Percentiles rank a stretch among this genome's conserved stretches.
These are phyloP conservation scores for Micrastur ruficollis DNA, from an alignment of 2,797 vertebrate genomes.

Conservation along the genomic window DNA sequence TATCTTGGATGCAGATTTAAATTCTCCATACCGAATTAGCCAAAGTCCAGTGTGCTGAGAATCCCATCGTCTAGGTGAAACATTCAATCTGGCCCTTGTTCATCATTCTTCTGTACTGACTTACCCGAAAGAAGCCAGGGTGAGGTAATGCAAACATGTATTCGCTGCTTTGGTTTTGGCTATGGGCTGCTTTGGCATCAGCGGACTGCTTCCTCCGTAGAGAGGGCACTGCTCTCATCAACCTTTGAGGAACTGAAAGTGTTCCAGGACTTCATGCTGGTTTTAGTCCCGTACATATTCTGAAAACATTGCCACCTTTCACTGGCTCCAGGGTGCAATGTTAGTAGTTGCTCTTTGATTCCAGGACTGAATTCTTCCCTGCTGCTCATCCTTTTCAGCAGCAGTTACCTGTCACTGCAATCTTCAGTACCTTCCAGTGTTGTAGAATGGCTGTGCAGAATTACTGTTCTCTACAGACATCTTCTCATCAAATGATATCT, in stretches of 20 bases:
- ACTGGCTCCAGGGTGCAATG: neutral
- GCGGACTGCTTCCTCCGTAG: neutral
- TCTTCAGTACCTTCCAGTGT: neutral
- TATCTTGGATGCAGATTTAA: neutral
- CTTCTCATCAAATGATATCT: neutral
- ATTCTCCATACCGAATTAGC: neutral
- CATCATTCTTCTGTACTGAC: neutral
- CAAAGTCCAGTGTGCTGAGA: neutral
- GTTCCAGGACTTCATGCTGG: neutral
- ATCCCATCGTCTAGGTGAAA: neutral
- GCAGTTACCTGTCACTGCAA: neutral
- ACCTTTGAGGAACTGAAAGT: neutral
- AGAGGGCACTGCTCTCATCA: neutral
- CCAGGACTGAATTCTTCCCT: neutral
- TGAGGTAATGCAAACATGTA: neutral
- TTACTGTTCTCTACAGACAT: neutral
- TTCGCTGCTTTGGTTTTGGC: neutral
- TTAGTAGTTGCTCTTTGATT: neutral
- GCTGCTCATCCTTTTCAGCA: neutral
- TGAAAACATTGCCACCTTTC: neutral
- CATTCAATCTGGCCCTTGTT: neutral
- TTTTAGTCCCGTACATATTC: neutral
- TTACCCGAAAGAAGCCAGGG: neutral
- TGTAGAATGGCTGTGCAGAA: neutral
- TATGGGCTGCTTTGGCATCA: neutral